A percentile compares a stretch with the other conserved stretches of the same genome.
Conservation (phyloP, 2,113 vertebrate genomes). For the Laticauda colubrina region DNA sequence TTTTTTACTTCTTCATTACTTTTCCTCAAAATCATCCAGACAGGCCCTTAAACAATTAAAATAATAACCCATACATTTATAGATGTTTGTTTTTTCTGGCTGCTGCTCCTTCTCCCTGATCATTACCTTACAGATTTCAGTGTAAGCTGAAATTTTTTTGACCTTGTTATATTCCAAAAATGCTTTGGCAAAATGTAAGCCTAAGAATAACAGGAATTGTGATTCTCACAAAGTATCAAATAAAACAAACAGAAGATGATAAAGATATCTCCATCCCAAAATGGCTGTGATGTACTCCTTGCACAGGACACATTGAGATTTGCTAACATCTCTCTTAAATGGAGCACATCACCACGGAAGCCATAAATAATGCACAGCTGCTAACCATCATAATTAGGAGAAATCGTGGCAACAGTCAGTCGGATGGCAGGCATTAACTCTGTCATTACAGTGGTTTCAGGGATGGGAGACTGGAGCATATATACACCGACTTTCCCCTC, state of each 20-base stretch:
- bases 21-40: not conserved
- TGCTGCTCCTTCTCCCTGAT: not conserved
- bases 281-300: not conserved
- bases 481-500: not conserved
- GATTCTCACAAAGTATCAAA: not conserved
- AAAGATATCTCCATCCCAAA: not conserved
- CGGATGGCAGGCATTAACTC: not conserved
- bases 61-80: not conserved
- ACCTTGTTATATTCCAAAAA: not conserved
- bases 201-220: not conserved
- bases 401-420: not conserved
- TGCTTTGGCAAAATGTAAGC: not conserved
- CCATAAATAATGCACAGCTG: constrained; percentile 4
- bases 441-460: not conserved
- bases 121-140: not conserved
- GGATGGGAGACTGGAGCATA: not conserved
- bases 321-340: not conserved
- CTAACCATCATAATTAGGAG: not conserved
- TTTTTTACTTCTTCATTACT: not conserved
- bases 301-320: fast-evolving
- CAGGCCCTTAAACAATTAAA: not conserved
- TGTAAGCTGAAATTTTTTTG: not conserved
- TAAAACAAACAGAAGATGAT: not conserved
- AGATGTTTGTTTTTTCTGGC: not conserved
- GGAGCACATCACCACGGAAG: not conserved